These are phyloP conservation scores for Eudasyphora cyanicolor DNA, from an alignment of 2,888 invertebrate species.

Conservation along the genomic window DNA sequence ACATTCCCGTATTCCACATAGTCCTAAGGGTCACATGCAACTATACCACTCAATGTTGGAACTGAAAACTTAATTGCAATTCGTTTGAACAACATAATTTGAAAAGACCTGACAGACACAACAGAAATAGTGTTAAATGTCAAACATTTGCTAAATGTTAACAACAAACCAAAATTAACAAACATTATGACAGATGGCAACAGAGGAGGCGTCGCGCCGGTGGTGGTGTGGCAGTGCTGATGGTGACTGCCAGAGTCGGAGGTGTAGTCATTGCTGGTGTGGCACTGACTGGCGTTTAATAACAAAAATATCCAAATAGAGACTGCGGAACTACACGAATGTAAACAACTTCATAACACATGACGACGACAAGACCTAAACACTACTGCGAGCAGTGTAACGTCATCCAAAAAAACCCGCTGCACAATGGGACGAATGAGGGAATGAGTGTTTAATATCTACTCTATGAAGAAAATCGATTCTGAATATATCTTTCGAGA, in stretches of 20 bases:
- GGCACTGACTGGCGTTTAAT: neutral
- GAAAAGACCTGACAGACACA: conserved; percentile 6
- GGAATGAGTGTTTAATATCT: no score
- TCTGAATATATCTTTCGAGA: no score
- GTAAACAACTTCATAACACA: neutral
- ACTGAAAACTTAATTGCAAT: neutral
- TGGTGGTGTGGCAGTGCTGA: neutral
- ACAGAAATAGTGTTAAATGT: conserved; percentile 56
- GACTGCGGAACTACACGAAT: neutral
- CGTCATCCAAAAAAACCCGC: no score
- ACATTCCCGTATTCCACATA: no score
- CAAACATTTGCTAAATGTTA: conserved; percentile 55
- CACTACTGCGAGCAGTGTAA: neutral
- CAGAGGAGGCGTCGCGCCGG: neutral
- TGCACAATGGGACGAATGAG: no score
- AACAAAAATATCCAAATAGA: neutral
- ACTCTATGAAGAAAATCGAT: no score
- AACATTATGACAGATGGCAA: conserved; percentile 55
- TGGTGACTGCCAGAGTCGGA: no score
- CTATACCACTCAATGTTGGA: neutral
- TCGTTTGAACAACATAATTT: neutral
- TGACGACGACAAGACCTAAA: neutral
- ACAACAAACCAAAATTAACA: conserved; percentile 46
- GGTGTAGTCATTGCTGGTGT: no score
- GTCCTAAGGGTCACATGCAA: neutral